A percentile compares a stretch with the other conserved stretches of the same genome.
Conservation (phyloP, 2,113 vertebrate genomes). For the Leptocoma aspasia region DNA sequence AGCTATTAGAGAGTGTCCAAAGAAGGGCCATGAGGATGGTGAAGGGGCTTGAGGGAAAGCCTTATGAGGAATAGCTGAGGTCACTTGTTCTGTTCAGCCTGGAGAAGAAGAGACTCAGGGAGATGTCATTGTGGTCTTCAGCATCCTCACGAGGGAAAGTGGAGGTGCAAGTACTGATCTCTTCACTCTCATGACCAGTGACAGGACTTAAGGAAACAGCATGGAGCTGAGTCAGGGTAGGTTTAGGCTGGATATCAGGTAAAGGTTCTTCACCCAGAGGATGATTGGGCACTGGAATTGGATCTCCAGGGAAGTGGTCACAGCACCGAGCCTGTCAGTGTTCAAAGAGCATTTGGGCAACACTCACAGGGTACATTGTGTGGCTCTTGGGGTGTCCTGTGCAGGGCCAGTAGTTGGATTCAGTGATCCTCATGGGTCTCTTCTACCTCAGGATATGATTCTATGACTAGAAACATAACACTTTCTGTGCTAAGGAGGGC, state of each 20-base stretch:
- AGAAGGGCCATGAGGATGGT: background rate
- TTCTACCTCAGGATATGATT: background rate
- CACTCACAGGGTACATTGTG: background rate
- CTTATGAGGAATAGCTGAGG: fast-evolving
- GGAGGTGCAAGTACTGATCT: background rate
- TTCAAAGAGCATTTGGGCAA: background rate
- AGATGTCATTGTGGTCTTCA: background rate
- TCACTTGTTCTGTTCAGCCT: background rate
- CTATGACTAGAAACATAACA: background rate
- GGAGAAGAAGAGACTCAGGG: background rate
- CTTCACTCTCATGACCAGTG: background rate
- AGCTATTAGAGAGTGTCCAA: background rate
- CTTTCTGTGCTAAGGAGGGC: background rate
- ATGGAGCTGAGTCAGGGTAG: no score
- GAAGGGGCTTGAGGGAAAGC: background rate
- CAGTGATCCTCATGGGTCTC: background rate
- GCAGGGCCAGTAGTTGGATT: background rate
- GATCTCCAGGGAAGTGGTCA: background rate
- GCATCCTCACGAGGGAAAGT: fast-evolving
- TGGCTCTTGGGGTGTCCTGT: background rate
- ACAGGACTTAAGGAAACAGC: background rate
- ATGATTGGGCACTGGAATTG: background rate
- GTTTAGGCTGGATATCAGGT: background rate
- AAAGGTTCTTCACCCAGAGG: background rate
- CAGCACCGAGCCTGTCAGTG: background rate